Evolutionary conservation across 2,888 invertebrate species (phyloP), one percentile per base, ranked within the genome.

Genomic region (Flabesymbios commensalis): DNA sequence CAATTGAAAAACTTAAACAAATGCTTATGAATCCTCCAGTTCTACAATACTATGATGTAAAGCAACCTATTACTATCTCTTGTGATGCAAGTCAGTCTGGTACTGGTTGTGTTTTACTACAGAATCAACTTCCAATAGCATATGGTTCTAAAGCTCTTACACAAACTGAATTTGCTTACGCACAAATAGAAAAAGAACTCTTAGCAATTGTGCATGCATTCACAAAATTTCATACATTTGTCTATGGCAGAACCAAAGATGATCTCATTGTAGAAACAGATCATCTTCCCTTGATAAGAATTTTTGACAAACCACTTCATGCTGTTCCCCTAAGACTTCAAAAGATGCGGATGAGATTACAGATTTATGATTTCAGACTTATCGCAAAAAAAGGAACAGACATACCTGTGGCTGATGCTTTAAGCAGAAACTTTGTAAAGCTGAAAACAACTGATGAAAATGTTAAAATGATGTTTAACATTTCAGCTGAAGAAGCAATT

Each of bases 201-300:
- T 31, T 64, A 5, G 60, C 63, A 1, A 62, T 63, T 19, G 49
- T 63, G 10, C 36, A 48, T 49, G 61, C 63, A 3, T 42, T 33
- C 19, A 53, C 26, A 31, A 63, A 63, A 39, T n/a, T n/a, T n/a
- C n/a, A n/a, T n/a, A n/a, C n/a, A n/a, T n/a, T n/a, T n/a, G 60
- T 63, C 5, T 63, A 63, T 55, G 64, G 61, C 17, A n/a, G 51
- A 1, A 1, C 2, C n/a, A n/a, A n/a, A n/a, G n/a, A n/a, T n/a
- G 64, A 64, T 31, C 43, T 65, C 3, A 57, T 26, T n/a, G 59
- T 65, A 14, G 64, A 64, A 29, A 65, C 59, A 31, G 65, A 61
- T 33, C 65, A 65, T 65, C 29, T 31, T 17, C 64, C 65, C 1
- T 42, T 65, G 45, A 26, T 45, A n/a, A 26, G 48, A 19, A 65